Evolutionary conservation across 2,797 vertebrate genomes (phyloP).

Genomic region (Eospalax fontanierii): DNA sequence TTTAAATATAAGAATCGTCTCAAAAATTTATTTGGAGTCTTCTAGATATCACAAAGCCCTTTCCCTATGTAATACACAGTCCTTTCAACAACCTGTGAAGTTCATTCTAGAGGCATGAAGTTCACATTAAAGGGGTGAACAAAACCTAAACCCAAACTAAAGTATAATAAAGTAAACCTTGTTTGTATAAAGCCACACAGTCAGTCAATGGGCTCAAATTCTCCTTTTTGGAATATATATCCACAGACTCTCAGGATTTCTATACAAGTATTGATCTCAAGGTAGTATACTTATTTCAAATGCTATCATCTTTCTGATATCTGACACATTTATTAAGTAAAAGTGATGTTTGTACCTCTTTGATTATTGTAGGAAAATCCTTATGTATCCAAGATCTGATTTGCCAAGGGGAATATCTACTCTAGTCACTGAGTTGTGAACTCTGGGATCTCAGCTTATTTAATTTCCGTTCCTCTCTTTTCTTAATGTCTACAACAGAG

Average conservation of each 20-base stretch:
- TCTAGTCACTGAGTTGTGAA: not conserved
- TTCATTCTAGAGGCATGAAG: not conserved
- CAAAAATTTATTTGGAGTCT: not conserved
- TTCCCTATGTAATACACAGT: not conserved
- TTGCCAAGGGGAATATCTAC: constrained; percentile 2
- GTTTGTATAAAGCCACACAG: not conserved
- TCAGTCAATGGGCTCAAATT: not conserved
- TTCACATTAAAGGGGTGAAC: not conserved
- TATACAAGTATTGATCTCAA: not conserved
- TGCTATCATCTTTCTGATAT: not conserved
- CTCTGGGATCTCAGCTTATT: not conserved
- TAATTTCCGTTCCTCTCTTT: not conserved
- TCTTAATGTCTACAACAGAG: not conserved
- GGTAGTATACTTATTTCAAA: not conserved
- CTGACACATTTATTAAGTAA: not conserved
- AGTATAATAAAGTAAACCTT: not conserved
- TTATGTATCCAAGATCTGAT: not conserved
- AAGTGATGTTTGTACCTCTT: not conserved
- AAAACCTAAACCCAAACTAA: constrained; percentile 34
- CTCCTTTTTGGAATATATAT: not conserved
- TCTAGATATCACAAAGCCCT: not conserved
- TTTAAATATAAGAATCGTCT: not conserved
- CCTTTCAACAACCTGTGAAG: not conserved
- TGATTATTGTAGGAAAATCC: not conserved
- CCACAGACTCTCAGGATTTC: not conserved